Conservation (phyloP, 2,797 vertebrate species). For the Schizopygopsis malacanthus region DNA sequence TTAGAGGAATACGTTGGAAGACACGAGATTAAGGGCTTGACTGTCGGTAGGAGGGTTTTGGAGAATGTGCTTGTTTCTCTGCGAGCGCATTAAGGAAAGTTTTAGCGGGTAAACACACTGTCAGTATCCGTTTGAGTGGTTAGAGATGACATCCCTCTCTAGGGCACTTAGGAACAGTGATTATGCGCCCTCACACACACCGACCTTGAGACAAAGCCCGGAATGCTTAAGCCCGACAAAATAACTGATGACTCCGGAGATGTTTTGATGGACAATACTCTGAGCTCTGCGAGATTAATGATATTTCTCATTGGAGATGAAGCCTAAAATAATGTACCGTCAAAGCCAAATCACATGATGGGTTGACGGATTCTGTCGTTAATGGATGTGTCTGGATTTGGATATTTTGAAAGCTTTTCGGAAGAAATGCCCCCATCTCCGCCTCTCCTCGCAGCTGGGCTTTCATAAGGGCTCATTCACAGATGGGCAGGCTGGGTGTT, state of each 20-base stretch:
- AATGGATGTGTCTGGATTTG: conserved; percentile 31
- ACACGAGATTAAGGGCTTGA: conserved; percentile 43
- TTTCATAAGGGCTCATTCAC: conserved; percentile 24
- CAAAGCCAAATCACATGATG: conserved; percentile 19
- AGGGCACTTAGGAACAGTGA: conserved; percentile 48
- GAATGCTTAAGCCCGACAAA: conserved; percentile 44
- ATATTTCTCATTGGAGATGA: conserved; percentile 21
- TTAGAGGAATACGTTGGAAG: conserved; percentile 26
- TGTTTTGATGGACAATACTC: conserved; percentile 42
- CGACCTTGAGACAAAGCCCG: conserved; percentile 57
- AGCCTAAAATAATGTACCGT: conserved; percentile 19
- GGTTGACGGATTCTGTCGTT: conserved; percentile 1
- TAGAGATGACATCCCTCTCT: conserved; percentile 58
- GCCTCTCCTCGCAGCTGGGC: conserved; percentile 32
- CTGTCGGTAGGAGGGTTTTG: conserved; percentile 28
- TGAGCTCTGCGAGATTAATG: conserved; percentile 16
- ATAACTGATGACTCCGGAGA: conserved; percentile 44
- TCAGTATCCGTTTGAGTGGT: conserved; percentile 55
- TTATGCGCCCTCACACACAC: conserved; percentile 53
- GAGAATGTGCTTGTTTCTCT: conserved; percentile 32
- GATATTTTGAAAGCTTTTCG: conserved; percentile 27
- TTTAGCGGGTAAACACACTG: conserved; percentile 58
- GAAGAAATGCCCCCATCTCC: conserved; percentile 24
- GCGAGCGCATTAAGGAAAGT: conserved; percentile 50
- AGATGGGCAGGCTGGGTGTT: conserved; percentile 43